A percentile compares a stretch with the other conserved stretches of the same genome.
phyloP scores from a whole-genome alignment of 2,888 invertebrate genomes.

The Cylloceria caligata region DNA sequence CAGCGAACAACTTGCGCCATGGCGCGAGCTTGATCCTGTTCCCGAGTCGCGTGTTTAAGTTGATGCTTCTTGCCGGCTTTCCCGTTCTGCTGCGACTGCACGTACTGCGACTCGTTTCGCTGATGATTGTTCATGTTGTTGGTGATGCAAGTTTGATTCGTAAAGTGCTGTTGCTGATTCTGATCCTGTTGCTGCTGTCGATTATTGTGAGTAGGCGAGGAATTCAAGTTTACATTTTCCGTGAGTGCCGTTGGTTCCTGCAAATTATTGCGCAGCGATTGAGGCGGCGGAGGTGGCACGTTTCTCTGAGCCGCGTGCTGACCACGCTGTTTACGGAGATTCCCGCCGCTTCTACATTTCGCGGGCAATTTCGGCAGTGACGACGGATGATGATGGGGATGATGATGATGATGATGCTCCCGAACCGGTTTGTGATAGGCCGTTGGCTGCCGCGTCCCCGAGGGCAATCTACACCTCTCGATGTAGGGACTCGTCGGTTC shows the following conservation, averaged over 20 bases:
- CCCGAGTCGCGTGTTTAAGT: conserved; percentile 87
- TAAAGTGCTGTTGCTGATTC: conserved; percentile 60
- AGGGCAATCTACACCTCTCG: conserved; percentile 71
- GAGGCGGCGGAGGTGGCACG: conserved; percentile 64
- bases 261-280: conserved; percentile 70
- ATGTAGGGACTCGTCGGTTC: conserved; percentile 75
- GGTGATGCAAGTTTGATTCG: conserved; percentile 69
- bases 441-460: conserved; percentile 71
- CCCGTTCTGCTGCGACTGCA: conserved; percentile 82
- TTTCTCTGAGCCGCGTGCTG: conserved; percentile 59
- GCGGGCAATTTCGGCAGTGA: conserved; percentile 76
- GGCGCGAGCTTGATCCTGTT: conserved; percentile 87
- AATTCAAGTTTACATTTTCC: conserved; percentile 70
- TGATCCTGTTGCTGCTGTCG: conserved; percentile 55
- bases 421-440: conserved; percentile 80
- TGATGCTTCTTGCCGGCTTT: conserved; percentile 84
- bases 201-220: conserved; percentile 65
- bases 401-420: conserved; percentile 75
- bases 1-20: conserved; percentile 86
- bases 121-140: conserved; percentile 75
- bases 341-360: conserved; percentile 73
- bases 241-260: conserved; percentile 67
- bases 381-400: conserved; percentile 71
- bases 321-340: conserved; percentile 75
- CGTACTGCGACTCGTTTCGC: conserved; percentile 78